Conservation (phyloP, 2,888 invertebrate species). For the Tinea pellionella region DNA sequence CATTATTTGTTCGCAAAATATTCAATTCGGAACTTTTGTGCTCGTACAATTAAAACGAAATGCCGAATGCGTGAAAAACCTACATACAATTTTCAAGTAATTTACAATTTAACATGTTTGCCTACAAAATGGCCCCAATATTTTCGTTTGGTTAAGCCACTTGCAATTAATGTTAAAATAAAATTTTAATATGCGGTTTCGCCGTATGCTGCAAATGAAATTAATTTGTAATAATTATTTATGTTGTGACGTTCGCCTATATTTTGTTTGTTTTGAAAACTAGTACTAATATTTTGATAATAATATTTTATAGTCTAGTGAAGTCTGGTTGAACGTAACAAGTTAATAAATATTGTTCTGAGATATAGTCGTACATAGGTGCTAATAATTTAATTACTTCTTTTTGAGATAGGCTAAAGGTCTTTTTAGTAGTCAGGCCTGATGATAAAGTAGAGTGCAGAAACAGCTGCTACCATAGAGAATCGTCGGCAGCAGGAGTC, state of each 20-base stretch:
- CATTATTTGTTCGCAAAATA: slow-evolving; percentile 47
- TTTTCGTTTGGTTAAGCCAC: slow-evolving; percentile 57
- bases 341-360: too few species aligned
- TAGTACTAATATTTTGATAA: background rate
- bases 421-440: too few species aligned
- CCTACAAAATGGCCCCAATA: slow-evolving; percentile 60
- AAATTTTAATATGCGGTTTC: slow-evolving; percentile 42
- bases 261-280: background rate
- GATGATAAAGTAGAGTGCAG: too few species aligned
- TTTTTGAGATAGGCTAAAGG: too few species aligned
- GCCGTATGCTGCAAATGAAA: slow-evolving; percentile 2
- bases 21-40: slow-evolving; percentile 11
- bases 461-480: too few species aligned
- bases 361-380: too few species aligned
- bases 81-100: slow-evolving; percentile 52
- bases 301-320: too few species aligned
- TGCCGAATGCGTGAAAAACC: slow-evolving; percentile 30
- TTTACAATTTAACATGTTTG: slow-evolving; percentile 66
- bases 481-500: too few species aligned
- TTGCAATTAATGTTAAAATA: slow-evolving; percentile 56
- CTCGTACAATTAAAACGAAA: slow-evolving; percentile 6
- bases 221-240: slow-evolving; percentile 10
- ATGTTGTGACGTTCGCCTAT: background rate
- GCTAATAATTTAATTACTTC: too few species aligned
- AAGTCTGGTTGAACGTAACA: too few species aligned